Conservation (phyloP, 2,797 vertebrate genomes). For the Paguma larvata region DNA sequence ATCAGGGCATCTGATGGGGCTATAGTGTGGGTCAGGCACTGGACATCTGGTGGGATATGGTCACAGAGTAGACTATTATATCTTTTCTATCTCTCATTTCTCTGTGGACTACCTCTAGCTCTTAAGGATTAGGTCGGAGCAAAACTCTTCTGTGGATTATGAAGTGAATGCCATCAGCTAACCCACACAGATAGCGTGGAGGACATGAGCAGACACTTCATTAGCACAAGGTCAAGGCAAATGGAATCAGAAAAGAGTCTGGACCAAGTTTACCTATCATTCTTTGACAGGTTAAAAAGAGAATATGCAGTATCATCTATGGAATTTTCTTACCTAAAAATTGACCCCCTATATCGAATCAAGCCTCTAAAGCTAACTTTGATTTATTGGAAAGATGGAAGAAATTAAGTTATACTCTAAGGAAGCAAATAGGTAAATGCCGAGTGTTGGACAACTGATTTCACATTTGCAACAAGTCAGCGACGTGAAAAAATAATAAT, state of each 20-base stretch:
- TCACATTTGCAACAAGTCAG: constrained; percentile 50
- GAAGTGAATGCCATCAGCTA: neutral
- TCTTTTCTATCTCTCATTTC: neutral
- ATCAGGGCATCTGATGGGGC: neutral
- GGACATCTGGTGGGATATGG: neutral
- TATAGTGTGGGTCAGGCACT: neutral
- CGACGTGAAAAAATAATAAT: neutral
- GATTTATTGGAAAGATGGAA: constrained; percentile 34
- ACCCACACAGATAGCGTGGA: neutral
- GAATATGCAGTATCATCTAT: neutral
- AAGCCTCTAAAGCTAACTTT: neutral
- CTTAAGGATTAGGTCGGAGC: neutral
- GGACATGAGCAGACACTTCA: neutral
- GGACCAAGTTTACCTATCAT: neutral
- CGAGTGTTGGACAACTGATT: neutral
- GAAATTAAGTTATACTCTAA: neutral
- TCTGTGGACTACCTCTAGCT: neutral
- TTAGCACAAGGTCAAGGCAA: neutral
- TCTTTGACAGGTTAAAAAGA: constrained; percentile 23
- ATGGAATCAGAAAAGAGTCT: neutral
- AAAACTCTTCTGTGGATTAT: neutral
- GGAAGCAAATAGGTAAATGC: neutral
- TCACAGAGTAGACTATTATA: neutral
- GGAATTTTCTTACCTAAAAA: neutral
- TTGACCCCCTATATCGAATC: neutral